Evolutionary conservation across 2,888 invertebrate genomes (phyloP), one percentile per base, ranked within the genome.

Genomic region (Odontocerum albicorne): DNA sequence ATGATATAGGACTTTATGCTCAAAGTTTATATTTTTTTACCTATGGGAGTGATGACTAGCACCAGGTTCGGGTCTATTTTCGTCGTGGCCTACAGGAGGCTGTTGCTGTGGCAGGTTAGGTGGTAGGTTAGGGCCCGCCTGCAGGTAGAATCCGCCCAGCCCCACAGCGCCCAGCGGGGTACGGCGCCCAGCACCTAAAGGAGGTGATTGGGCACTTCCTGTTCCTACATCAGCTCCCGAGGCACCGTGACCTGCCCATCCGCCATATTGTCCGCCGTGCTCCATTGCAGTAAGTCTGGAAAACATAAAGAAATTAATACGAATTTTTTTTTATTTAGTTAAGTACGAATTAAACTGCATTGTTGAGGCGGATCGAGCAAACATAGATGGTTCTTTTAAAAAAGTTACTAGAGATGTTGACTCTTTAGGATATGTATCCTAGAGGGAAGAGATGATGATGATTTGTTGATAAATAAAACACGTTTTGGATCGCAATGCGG

Each of bases 121-220:
- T 21, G 70, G 72, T 64, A 74, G 73, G 62, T 77, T 74, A 68
- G 80, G 77, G 46, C 81, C 80, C 57, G 79, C 79, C 68, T 89
- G 90, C 70, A 90, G 90, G 73, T 91, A 92, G 72, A 91, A 92
- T n/a, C 91, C 91, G 17, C 92, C 90, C 20, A 92, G 77, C 12
- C 91, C 91, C 17, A 92, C 91, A 4, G 90, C 86, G 8, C 92
- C 90, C 49, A 92, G 72, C 19, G 92, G 92, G 27, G 92, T 92
- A 65, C 92, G 75, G 62, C 89, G 73, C 1, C 84, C 84, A 27
- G 83, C 83, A 58, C 84, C 84, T 56, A 83, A 76, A 52, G 78
- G 77, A 57, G 78, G 77, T 62, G 74, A 76, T 20, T 76, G 73
- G 65, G 77, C 76, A 43, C 75, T 76, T 65, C 60, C 61, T 4